Conservation (phyloP, 1,140 invertebrate species). For the Arion vulgaris region DNA sequence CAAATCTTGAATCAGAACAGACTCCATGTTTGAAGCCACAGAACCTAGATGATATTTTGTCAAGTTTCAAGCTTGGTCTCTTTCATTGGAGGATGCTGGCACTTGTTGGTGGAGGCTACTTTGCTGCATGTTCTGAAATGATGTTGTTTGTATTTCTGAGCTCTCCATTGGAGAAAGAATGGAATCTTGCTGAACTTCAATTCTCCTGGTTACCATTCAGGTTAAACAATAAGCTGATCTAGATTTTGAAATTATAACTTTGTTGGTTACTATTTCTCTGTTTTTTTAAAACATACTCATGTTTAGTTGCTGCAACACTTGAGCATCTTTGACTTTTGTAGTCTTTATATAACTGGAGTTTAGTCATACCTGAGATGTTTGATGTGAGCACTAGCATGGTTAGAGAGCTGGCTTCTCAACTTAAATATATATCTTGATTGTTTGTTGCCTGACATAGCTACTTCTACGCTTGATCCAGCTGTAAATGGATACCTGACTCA, state of each 20-base stretch:
- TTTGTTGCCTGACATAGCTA: no score
- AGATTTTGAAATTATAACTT: not conserved
- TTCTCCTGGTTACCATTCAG: constrained; percentile 61
- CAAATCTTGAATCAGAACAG: not conserved
- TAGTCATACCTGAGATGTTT: no score
- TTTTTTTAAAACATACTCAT: not conserved
- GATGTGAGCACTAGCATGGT: no score
- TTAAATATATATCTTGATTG: no score
- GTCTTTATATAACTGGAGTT: no score
- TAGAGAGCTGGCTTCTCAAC: no score
- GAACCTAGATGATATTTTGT: constrained; percentile 60
- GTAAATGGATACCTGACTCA: no score
- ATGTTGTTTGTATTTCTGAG: constrained; percentile 67
- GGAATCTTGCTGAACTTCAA: constrained; percentile 54
- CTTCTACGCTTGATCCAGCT: no score
- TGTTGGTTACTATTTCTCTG: not conserved
- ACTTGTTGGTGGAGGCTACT: constrained; percentile 63
- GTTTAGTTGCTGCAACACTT: not conserved
- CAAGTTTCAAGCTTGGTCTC: constrained; percentile 56
- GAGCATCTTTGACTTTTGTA: not conserved
- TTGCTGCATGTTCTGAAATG: constrained; percentile 64
- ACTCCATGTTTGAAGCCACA: not conserved
- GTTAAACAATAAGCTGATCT: constrained; percentile 2
- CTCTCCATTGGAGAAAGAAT: constrained; percentile 57
- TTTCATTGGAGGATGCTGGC: constrained; percentile 63